A percentile compares a stretch with the other conserved stretches of the same genome.
Evolutionary conservation across 2,888 invertebrate species (phyloP).

Genomic region (Phortica okadai): DNA sequence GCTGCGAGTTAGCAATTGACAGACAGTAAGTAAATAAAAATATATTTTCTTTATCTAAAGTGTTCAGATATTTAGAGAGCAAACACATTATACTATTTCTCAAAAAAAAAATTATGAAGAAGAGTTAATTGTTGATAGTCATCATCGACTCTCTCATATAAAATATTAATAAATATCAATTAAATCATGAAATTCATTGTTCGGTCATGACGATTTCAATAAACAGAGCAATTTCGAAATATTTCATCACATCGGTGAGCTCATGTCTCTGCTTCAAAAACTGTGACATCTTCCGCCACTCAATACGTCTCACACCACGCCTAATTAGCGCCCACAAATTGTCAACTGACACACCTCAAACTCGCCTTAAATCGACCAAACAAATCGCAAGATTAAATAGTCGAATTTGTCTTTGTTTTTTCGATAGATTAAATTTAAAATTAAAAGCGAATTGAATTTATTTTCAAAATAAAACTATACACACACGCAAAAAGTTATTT

Average conservation of each 20-base stretch:
- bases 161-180: not conserved
- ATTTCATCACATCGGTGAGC: not conserved
- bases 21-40: too few relatives aligned
- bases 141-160: not conserved
- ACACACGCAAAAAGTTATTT: slow-evolving; percentile 10
- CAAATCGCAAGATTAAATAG: not conserved
- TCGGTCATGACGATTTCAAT: not conserved
- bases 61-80: too few relatives aligned
- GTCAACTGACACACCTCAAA: not conserved
- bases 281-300: not conserved
- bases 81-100: too few relatives aligned
- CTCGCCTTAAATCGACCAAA: not conserved
- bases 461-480: not conserved
- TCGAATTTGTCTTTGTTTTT: not conserved
- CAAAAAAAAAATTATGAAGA: too few relatives aligned
- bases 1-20: not conserved
- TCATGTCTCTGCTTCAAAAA: not conserved
- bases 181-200: not conserved
- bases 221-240: not conserved
- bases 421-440: not conserved
- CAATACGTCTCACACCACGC: not conserved
- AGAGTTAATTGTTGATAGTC: too few relatives aligned
- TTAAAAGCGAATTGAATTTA: not conserved
- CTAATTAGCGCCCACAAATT: not conserved
- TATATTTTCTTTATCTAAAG: too few relatives aligned